A percentile compares a stretch with the other conserved stretches of the same genome.
phyloP scores from a whole-genome alignment of 2,888 invertebrate genomes.

The Hypolimnas misippus region DNA sequence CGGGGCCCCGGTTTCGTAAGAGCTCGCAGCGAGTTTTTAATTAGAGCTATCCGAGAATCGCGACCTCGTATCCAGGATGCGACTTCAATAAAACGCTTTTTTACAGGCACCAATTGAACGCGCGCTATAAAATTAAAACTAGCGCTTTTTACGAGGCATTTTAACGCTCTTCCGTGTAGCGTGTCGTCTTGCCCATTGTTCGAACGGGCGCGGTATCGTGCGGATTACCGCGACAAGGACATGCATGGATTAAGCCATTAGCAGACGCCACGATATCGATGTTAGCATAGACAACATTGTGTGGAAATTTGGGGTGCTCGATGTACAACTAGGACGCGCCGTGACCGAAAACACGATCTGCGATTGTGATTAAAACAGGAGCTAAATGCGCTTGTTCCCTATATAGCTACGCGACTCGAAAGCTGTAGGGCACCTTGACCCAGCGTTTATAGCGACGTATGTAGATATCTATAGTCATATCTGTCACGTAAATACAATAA shows the following conservation, averaged over 20 bases:
- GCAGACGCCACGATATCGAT: slow-evolving; percentile 57
- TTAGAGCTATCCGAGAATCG: slow-evolving; percentile 75
- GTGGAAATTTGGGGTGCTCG: slow-evolving; percentile 64
- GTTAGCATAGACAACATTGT: slow-evolving; percentile 63
- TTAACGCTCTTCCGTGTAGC: slow-evolving; percentile 76
- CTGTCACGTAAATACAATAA: slow-evolving; percentile 81
- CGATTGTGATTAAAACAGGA: slow-evolving; percentile 61
- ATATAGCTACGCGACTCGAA: slow-evolving; percentile 72
- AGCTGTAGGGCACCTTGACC: slow-evolving; percentile 81
- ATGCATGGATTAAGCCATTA: slow-evolving; percentile 70
- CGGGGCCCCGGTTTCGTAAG: slow-evolving; percentile 69
- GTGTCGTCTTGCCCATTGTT: slow-evolving; percentile 69
- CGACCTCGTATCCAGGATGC: slow-evolving; percentile 80
- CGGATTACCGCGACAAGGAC: slow-evolving; percentile 70
- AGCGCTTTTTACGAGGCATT: slow-evolving; percentile 78
- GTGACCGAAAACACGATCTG: slow-evolving; percentile 60
- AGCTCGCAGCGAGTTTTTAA: slow-evolving; percentile 72
- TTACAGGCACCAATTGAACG: slow-evolving; percentile 81
- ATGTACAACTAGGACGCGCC: slow-evolving; percentile 62
- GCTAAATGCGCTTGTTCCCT: slow-evolving; percentile 69
- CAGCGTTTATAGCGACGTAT: slow-evolving; percentile 64
- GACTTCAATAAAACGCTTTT: slow-evolving; percentile 79
- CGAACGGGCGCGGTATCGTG: slow-evolving; percentile 48
- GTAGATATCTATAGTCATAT: slow-evolving; percentile 59
- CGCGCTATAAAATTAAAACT: slow-evolving; percentile 79